phyloP scores from a whole-genome alignment of 2,888 invertebrate species.

The Leucophenga maculata region DNA sequence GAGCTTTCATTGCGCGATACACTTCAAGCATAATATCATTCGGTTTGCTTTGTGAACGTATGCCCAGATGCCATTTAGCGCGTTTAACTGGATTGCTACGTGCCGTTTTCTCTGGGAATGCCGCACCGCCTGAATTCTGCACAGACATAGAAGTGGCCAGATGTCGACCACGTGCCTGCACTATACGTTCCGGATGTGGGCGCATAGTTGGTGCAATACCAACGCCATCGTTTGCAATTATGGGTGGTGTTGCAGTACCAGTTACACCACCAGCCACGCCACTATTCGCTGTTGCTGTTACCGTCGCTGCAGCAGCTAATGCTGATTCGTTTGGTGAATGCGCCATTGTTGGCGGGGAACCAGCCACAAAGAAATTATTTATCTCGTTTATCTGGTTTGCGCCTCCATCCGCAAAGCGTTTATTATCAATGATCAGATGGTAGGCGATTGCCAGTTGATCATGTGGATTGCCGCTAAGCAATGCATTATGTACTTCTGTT shows the following conservation, averaged over 20 bases:
- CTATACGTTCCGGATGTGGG: slow-evolving; percentile 95
- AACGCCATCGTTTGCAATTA: slow-evolving; percentile 32
- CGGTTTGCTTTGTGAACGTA: slow-evolving; percentile 98
- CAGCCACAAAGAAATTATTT: slow-evolving; percentile 95
- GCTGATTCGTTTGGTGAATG: slow-evolving; percentile 73
- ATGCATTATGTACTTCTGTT: slow-evolving; percentile 92
- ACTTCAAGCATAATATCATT: slow-evolving; percentile 99
- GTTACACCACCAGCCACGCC: slow-evolving; percentile 73
- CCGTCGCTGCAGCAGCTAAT: background rate
- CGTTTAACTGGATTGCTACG: slow-evolving; percentile 87
- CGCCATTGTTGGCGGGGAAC: slow-evolving; percentile 82
- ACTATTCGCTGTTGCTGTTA: slow-evolving; percentile 65
- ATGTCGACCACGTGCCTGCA: slow-evolving; percentile 77
- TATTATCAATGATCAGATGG: slow-evolving; percentile 98
- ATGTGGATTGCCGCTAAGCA: slow-evolving; percentile 96
- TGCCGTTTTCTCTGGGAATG: slow-evolving; percentile 70
- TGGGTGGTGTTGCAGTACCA: slow-evolving; percentile 59
- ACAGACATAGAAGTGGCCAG: slow-evolving; percentile 70
- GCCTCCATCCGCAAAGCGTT: slow-evolving; percentile 95
- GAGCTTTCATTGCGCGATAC: slow-evolving; percentile 97
- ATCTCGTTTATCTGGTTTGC: slow-evolving; percentile 85
- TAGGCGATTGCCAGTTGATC: slow-evolving; percentile 99
- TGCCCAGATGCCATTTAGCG: slow-evolving; percentile 99
- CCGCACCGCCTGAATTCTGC: slow-evolving; percentile 63
- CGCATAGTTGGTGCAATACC: slow-evolving; percentile 70